Base-by-base conservation (phyloP, 1,140 invertebrate genomes). In the Drosophila nebulosa region DNA sequence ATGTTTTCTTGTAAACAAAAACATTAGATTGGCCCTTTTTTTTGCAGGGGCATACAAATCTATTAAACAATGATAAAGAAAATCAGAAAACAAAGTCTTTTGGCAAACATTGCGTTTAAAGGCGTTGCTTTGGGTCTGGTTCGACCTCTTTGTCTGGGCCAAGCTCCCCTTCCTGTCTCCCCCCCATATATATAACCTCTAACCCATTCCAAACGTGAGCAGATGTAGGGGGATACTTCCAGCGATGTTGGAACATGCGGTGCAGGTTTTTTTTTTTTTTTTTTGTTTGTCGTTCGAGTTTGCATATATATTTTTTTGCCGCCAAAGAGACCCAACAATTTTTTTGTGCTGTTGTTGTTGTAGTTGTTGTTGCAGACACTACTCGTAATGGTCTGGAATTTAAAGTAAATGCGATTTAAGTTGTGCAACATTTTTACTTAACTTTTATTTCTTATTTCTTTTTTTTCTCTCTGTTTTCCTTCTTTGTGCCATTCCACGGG, bases 361-460 rank as follows among this genome's bases (percentile, higher is more conserved):
- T 74, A 50, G 50, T 51, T 46, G 22, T 26, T 53, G 65, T 18
- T 36, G 61, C 50, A 22, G 62, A 30, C 30, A 61, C 36, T 53
- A 59, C 64, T 66, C 68, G 80, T 65, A 79, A 77, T 85, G 81
- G 81, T 80, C 74, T 78, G 80, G 80, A 85, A 85, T 85, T 85
- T 84, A 68, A 85, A 85, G 85, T 78, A 85, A 86, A 86, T 86
- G 66, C 81, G 70, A 86, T 71, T 86, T 75, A n/a, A 80, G 81
- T 86, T 86, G 81, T 81, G 83, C 78, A 86, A 86, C 66, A 64
- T 62, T 66, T 75, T 86, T 72, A 55, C 52, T 46, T 52, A 50
- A 64, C 59, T 65, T 60, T 75, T 63, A 63, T 60, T 74, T 78
- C 65, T 68, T 18, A n/a, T 12, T 42, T 16, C 9, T n/a, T 32